Evolutionary conservation across 2,888 invertebrate genomes (phyloP), one percentile per base, ranked within the genome.

Genomic region (Craniophora ligustri): DNA sequence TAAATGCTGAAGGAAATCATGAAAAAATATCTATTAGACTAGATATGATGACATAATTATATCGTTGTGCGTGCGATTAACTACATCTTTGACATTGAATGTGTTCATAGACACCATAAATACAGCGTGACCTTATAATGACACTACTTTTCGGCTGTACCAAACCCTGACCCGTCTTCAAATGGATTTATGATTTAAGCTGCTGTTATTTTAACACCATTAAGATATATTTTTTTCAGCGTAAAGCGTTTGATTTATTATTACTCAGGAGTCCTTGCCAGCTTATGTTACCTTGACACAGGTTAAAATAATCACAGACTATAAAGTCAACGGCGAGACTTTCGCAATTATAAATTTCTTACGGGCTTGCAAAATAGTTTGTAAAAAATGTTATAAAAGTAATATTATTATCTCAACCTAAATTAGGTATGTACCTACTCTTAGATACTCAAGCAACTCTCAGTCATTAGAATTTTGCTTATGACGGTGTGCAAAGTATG

Each of bases 201-300:
- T 2, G 41, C 46, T 34, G 42, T 44, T 42, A 55, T 57, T 56
- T 54, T 48, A 55, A 49, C 23, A 40, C 35, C 28, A 49, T 64
- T 55, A 46, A 8, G 11, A 32, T 30, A 26, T 1, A 4, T 38
- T 68, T 68, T 67, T 69, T 70, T 59, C 50, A 46, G 41, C 28
- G 30, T 41, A 47, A 62, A 48, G 47, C 54, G 16, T 42, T 42
- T 61, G 67, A 66, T 72, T 76, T 68, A 69, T 71, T 72, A 67
- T 53, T 16, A 63, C 53, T 44, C 50, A 49, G 38, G 45, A 67
- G 69, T 69, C 64, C 69, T 68, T 71, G 68, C 61, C 75, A 65
- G 45, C 57, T 46, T 32, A 53, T 38, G 13, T 19, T 47, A 31
- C 85, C 85, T 84, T 84, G 84, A 81, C 85, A 78, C 66, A 40